Conservation (phyloP, 2,797 vertebrate genomes). For the Zonotrichia albicollis region DNA sequence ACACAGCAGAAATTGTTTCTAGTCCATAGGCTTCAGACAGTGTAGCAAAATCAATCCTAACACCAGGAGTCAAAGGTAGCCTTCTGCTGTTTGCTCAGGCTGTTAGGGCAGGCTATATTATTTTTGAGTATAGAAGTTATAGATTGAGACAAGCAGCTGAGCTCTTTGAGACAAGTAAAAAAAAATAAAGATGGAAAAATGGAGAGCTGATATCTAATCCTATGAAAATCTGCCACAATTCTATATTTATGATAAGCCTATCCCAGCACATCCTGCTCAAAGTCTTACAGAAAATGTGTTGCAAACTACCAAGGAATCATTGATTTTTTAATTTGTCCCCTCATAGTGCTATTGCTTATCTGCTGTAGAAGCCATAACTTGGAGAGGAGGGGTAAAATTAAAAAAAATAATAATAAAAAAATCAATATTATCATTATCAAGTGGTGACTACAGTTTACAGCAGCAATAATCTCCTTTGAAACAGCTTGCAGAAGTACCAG, state of each 20-base stretch:
- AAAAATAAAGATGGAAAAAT: not conserved
- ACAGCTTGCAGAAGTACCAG: not conserved
- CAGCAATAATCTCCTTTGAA: slow-evolving; percentile 54
- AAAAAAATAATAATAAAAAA: not conserved
- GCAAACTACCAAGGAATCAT: slow-evolving; percentile 59
- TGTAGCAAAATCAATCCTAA: not conserved
- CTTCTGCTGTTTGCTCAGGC: not conserved
- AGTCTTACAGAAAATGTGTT: slow-evolving; percentile 53
- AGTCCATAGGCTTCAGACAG: not conserved
- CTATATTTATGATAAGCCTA: slow-evolving; percentile 42
- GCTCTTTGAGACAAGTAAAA: not conserved
- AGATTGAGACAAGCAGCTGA: not conserved
- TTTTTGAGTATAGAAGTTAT: not conserved
- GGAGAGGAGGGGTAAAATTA: not conserved
- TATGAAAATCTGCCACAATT: slow-evolving; percentile 40
- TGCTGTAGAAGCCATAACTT: slow-evolving; percentile 37
- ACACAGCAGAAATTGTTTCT: not conserved
- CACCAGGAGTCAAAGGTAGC: not conserved
- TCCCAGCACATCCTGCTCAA: slow-evolving; percentile 47
- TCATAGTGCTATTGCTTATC: slow-evolving; percentile 25
- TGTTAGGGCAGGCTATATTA: not conserved
- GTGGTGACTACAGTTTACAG: slow-evolving; percentile 59
- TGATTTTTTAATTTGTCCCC: slow-evolving; percentile 28
- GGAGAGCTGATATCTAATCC: not conserved
- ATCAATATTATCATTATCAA: slow-evolving; percentile 69